Percentiles rank a stretch among this genome's conserved stretches.
phyloP scores from a whole-genome alignment of 2,888 invertebrate genomes.

The Acanthosepion pharaonis region DNA sequence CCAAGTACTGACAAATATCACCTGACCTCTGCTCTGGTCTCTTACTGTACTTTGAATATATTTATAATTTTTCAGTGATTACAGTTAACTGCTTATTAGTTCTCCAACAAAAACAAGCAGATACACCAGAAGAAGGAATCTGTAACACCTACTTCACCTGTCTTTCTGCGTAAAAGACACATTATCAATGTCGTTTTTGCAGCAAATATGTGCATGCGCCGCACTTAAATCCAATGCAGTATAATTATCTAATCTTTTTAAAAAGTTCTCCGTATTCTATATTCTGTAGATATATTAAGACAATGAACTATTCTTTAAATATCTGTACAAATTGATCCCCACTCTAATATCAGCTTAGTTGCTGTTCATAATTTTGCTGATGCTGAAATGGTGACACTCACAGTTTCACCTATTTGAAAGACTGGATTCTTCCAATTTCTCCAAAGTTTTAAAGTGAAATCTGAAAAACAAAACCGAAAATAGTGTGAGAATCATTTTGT shows the following conservation, averaged over 20 bases:
- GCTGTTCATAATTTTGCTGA: background rate
- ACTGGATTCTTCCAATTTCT: constrained; percentile 65
- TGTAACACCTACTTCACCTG: no score
- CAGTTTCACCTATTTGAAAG: constrained; percentile 53
- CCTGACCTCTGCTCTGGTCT: background rate
- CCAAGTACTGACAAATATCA: background rate
- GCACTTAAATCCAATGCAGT: no score
- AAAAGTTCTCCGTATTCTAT: background rate
- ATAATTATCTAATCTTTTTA: no score
- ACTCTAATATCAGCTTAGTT: background rate
- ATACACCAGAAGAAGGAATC: no score
- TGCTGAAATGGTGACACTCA: constrained; percentile 54
- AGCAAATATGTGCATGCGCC: no score
- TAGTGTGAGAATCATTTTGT: background rate
- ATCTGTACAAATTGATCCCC: background rate
- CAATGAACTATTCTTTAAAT: background rate
- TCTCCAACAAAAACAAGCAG: no score
- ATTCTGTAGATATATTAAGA: background rate
- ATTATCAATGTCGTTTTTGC: no score
- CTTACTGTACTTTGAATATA: background rate
- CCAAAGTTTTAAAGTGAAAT: constrained; percentile 55
- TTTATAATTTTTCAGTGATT: background rate
- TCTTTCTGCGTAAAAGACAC: no score
- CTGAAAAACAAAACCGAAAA: background rate
- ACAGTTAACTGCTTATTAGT: no score